Evolutionary conservation across 2,888 invertebrate species (phyloP), one percentile per base, ranked within the genome.

Genomic region (Timandra comae): DNA sequence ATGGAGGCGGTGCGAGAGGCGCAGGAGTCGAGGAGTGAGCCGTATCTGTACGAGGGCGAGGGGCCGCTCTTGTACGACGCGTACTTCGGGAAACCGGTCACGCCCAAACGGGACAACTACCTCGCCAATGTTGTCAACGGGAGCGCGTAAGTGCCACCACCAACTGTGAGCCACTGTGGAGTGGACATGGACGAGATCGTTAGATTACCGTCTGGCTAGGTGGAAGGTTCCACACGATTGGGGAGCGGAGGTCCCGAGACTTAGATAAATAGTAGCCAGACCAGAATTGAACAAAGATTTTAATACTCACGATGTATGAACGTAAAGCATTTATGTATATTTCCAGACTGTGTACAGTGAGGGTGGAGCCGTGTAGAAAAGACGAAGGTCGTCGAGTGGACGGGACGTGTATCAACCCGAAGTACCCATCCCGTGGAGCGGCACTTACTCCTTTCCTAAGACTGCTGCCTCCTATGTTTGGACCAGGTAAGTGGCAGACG

Each of bases 301-400:
- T n/a, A n/a, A n/a, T n/a, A n/a, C n/a, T n/a, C n/a, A n/a, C n/a
- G n/a, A n/a, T n/a, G n/a, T n/a, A n/a, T n/a, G n/a, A n/a, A n/a
- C n/a, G n/a, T n/a, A n/a, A n/a, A n/a, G n/a, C n/a, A n/a, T n/a
- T n/a, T n/a, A n/a, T n/a, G n/a, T n/a, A n/a, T n/a, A n/a, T 0
- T 23, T 22, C 4, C 25, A 57, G 61, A n/a, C 41, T 54, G 5
- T 65, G 64, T 35, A 57, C 54, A 1, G 28, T 60, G 5, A 6
- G 33, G 2, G 57, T 65, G 1, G 30, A 29, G 2, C 50, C 54
- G 19, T 66, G 66, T 35, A 46, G 42, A 7, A 52, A 56, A 26
- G 37, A 52, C 5, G 65, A 66, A 21, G 51, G 56, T 8, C 56
- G 65, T 1, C 51, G 65, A 1, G 41, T 63, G 7, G 65, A 65